Evolutionary conservation across 2,797 vertebrate species (phyloP).

Genomic region (Phrynocephalus vlangalii): DNA sequence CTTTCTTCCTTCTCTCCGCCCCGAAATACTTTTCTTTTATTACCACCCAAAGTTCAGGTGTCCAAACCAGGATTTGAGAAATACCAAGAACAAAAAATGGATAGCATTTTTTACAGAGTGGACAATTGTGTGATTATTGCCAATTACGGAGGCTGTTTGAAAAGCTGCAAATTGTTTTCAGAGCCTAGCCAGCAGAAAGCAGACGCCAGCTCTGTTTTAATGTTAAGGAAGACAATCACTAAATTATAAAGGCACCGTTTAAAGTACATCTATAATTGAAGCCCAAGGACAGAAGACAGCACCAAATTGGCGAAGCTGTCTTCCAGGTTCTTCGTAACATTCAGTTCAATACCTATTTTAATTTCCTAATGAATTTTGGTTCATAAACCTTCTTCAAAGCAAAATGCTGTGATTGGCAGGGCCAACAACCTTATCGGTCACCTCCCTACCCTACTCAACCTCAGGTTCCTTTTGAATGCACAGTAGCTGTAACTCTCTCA

Average conservation of each 20-base stretch:
- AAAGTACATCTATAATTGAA: constrained; percentile 8
- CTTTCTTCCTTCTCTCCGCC: neutral
- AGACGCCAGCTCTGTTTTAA: neutral
- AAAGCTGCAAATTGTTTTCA: neutral
- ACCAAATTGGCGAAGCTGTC: neutral
- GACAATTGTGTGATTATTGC: neutral
- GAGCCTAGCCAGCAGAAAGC: neutral
- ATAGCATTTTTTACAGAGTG: neutral
- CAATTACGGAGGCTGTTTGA: neutral
- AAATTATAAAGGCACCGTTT: neutral
- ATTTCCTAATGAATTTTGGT: neutral
- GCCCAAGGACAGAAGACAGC: neutral
- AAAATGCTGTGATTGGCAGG: neutral
- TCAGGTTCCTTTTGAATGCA: neutral
- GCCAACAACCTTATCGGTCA: neutral
- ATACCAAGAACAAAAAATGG: constrained; percentile 6
- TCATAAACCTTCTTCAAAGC: neutral
- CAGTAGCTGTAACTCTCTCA: neutral
- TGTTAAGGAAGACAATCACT: neutral
- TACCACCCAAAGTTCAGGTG: constrained; percentile 23
- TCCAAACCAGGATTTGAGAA: constrained; percentile 23
- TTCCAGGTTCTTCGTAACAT: neutral
- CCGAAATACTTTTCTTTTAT: constrained; percentile 1
- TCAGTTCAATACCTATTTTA: neutral
- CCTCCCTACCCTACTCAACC: neutral